Evolutionary conservation across 2,797 vertebrate species (phyloP).

Genomic region (Peromyscus attwateri): DNA sequence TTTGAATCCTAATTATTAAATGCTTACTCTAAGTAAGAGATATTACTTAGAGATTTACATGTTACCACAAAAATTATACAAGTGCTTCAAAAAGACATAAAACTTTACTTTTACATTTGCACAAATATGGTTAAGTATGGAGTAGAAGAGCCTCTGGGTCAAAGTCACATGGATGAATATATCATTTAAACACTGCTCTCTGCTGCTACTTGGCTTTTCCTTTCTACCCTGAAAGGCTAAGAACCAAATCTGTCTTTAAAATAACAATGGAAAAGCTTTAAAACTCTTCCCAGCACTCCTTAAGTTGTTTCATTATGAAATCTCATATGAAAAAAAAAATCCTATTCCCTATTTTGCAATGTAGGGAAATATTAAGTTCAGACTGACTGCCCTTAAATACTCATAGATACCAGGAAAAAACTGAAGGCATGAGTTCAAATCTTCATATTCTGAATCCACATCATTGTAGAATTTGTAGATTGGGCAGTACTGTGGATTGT

Average conservation of each 20-base stretch:
- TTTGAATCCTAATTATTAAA: background rate
- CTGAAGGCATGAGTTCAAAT: background rate
- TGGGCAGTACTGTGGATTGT: background rate
- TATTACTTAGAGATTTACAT: background rate
- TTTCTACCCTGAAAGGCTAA: background rate
- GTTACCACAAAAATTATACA: conserved; percentile 21
- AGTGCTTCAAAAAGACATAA: background rate
- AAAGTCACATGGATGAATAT: background rate
- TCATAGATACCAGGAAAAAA: background rate
- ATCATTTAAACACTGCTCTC: background rate
- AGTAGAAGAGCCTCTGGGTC: background rate
- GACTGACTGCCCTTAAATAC: background rate
- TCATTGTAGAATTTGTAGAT: background rate
- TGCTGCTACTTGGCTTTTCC: background rate
- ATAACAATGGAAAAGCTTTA: background rate
- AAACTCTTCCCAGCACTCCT: background rate
- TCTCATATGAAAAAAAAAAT: background rate
- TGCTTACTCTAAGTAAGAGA: background rate
- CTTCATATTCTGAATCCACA: background rate
- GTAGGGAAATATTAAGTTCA: background rate
- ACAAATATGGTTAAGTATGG: background rate
- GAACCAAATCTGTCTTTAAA: conserved; percentile 48
- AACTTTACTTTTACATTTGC: background rate
- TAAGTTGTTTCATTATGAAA: background rate
- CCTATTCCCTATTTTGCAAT: background rate